phyloP scores from a whole-genome alignment of 2,113 vertebrate species.

The Tricholaema leucomelas region DNA sequence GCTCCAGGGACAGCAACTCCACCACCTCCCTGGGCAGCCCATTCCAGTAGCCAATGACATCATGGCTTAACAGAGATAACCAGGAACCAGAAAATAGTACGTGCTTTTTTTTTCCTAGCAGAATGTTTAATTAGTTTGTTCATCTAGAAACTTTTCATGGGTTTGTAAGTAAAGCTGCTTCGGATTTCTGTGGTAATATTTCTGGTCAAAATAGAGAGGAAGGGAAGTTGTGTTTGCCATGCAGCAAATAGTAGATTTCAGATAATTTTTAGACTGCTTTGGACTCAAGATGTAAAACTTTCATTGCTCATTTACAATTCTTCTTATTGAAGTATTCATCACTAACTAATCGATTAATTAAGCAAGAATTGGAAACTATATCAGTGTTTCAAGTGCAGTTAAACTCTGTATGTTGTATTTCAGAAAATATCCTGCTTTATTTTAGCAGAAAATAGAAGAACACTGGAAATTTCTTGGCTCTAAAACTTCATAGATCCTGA shows the following conservation, averaged over 20 bases:
- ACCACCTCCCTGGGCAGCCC: too few species aligned
- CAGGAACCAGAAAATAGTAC: not conserved
- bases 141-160: not conserved
- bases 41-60: too few species aligned
- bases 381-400: not conserved
- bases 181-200: not conserved
- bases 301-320: not conserved
- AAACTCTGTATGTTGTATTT: not conserved
- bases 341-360: not conserved
- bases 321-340: not conserved
- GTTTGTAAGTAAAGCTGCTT: not conserved
- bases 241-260: not conserved
- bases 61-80: not conserved
- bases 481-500: not conserved
- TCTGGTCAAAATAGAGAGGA: not conserved
- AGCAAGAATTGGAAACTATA: not conserved
- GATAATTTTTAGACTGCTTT: not conserved
- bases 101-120: not conserved
- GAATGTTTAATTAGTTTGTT: not conserved
- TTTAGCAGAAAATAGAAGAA: not conserved
- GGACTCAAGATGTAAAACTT: not conserved
- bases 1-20: too few species aligned
- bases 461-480: not conserved
- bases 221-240: fast-evolving
- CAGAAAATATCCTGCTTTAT: not conserved